A percentile compares a stretch with the other conserved stretches of the same genome.
Evolutionary conservation across 2,888 invertebrate genomes (phyloP).

Genomic region (Caenorhabditis sp.): DNA sequence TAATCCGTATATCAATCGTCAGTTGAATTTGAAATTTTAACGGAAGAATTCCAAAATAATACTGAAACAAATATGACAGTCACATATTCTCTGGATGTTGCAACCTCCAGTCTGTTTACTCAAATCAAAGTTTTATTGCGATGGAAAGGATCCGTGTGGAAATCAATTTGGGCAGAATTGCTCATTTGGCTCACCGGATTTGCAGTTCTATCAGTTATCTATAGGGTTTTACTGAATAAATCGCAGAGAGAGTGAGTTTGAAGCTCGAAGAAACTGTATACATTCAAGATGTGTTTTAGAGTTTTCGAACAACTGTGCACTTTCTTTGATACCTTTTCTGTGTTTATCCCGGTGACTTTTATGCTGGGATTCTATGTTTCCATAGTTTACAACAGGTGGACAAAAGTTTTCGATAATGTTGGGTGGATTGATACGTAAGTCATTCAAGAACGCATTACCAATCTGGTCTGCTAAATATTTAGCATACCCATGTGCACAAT

Average conservation of each 20-base stretch:
- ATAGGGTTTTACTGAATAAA: conserved; percentile 67
- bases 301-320: conserved; percentile 76
- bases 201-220: conserved; percentile 62
- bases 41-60: neutral
- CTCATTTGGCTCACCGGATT: conserved; percentile 71
- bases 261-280: neutral
- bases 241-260: conserved; percentile 71
- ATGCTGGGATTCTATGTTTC: conserved; percentile 80
- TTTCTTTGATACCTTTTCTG: conserved; percentile 78
- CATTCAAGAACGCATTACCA: neutral
- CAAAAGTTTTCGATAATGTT: conserved; percentile 75
- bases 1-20: neutral
- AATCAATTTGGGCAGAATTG: conserved; percentile 71
- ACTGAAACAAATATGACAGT: conserved; percentile 72
- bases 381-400: conserved; percentile 75
- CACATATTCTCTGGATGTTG: conserved; percentile 78
- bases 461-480: neutral
- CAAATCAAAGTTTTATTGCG: conserved; percentile 73
- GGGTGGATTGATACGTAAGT: conserved; percentile 80
- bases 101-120: conserved; percentile 73
- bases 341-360: conserved; percentile 78
- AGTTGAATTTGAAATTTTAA: neutral
- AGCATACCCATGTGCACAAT: too few species aligned
- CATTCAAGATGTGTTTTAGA: conserved; percentile 37
- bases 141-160: conserved; percentile 74